phyloP scores from a whole-genome alignment of 2,113 vertebrate species.

The Neopipo cinnamomea region DNA sequence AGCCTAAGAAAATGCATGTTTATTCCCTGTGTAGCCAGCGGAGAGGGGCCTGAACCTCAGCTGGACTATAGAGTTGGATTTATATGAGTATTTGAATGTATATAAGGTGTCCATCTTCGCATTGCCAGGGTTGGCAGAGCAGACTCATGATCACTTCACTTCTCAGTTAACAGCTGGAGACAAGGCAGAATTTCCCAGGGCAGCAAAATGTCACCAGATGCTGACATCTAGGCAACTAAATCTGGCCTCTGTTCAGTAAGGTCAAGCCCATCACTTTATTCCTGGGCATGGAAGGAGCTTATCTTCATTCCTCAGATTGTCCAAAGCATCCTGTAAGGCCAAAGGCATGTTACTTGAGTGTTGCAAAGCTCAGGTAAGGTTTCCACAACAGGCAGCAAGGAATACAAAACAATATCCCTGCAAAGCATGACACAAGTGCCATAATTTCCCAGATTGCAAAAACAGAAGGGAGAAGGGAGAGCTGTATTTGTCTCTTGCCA shows the following conservation, averaged over 20 bases:
- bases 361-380: not conserved
- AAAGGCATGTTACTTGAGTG: not conserved
- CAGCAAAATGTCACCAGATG: not conserved
- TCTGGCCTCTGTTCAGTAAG: not conserved
- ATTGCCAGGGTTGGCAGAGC: not conserved
- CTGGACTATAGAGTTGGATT: not conserved
- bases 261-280: not conserved
- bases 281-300: not conserved
- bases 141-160: not conserved
- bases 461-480: not conserved
- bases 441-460: not conserved
- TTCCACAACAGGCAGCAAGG: not conserved
- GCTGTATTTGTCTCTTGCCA: not conserved
- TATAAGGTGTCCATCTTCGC: not conserved
- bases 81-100: not conserved
- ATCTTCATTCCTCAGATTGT: not conserved
- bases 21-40: not conserved
- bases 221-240: not conserved
- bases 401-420: not conserved
- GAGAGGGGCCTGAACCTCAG: not conserved
- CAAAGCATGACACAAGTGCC: not conserved
- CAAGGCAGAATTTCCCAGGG: not conserved
- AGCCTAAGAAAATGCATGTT: not conserved
- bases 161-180: not conserved
- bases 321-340: not conserved